phyloP scores from a whole-genome alignment of 1,140 invertebrate species.

The Drosophila fuyamai region DNA sequence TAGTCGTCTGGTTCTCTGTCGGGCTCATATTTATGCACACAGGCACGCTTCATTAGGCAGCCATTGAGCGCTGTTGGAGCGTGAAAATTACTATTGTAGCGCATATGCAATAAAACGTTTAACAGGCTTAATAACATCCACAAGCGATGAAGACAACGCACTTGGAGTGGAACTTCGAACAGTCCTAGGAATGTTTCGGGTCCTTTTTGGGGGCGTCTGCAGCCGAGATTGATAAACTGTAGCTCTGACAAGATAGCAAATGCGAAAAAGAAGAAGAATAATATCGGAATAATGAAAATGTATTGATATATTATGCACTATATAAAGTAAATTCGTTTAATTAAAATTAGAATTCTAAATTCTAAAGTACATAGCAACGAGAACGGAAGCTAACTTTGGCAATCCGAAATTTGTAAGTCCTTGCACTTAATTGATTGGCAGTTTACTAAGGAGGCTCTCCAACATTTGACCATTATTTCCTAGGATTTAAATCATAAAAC shows the following conservation, averaged over 20 bases:
- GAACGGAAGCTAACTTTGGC: too few species aligned
- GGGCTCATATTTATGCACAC: constrained; percentile 66
- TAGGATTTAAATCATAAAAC: too few species aligned
- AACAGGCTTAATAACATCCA: constrained; percentile 46
- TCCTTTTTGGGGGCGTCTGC: neutral
- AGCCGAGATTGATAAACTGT: neutral
- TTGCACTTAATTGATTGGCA: too few species aligned
- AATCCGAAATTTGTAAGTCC: too few species aligned
- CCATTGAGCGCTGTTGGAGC: constrained; percentile 71
- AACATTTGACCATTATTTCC: too few species aligned
- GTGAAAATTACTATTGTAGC: constrained; percentile 80
- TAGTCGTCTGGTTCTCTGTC: constrained; percentile 48
- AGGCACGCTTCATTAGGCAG: constrained; percentile 75
- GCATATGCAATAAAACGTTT: constrained; percentile 81
- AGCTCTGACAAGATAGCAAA: neutral
- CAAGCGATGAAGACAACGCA: constrained; percentile 40
- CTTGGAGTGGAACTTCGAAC: neutral
- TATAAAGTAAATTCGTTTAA: too few species aligned
- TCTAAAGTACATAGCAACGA: too few species aligned
- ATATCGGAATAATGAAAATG: neutral
- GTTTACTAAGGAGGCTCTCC: too few species aligned
- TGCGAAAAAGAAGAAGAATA: neutral
- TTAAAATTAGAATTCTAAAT: too few species aligned
- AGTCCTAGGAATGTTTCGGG: neutral
- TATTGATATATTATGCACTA: too few species aligned